Evolutionary conservation across 2,113 vertebrate genomes (phyloP).

Genomic region (Onychostruthus taczanowskii): DNA sequence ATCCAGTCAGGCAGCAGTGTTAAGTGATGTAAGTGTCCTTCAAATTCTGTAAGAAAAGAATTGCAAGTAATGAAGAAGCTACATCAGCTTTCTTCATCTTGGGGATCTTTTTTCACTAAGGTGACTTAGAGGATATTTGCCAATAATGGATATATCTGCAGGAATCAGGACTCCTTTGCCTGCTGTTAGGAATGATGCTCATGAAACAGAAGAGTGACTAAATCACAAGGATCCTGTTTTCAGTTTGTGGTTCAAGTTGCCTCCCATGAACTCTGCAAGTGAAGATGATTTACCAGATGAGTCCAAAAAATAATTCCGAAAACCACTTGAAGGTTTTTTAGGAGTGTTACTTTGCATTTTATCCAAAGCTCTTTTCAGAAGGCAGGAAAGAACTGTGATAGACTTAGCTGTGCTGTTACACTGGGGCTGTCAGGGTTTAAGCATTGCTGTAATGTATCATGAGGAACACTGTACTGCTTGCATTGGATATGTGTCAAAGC

Average conservation of each 20-base stretch:
- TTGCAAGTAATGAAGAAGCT: not conserved
- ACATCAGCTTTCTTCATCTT: not conserved
- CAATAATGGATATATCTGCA: not conserved
- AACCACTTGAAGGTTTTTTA: not conserved
- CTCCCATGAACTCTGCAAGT: not conserved
- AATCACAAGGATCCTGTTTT: not conserved
- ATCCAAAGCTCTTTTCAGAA: constrained; percentile 9
- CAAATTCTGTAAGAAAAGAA: not conserved
- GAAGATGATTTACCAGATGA: not conserved
- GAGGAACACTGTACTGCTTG: not conserved
- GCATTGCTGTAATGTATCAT: constrained; percentile 7
- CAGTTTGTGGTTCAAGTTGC: not conserved
- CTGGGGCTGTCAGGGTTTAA: constrained; percentile 39
- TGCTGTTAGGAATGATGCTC: not conserved
- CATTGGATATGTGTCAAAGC: constrained; percentile 53
- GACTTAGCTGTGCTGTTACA: constrained; percentile 2
- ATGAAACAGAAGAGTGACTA: not conserved
- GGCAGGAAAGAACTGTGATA: not conserved
- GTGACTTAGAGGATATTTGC: not conserved
- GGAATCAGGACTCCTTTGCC: not conserved
- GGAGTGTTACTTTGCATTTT: not conserved
- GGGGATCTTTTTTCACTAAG: not conserved
- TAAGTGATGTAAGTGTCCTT: not conserved
- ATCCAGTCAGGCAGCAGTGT: not conserved
- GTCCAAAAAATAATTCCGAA: not conserved